Evolutionary conservation across 2,797 vertebrate genomes (phyloP).

Genomic region (Eidolon dupreanum): DNA sequence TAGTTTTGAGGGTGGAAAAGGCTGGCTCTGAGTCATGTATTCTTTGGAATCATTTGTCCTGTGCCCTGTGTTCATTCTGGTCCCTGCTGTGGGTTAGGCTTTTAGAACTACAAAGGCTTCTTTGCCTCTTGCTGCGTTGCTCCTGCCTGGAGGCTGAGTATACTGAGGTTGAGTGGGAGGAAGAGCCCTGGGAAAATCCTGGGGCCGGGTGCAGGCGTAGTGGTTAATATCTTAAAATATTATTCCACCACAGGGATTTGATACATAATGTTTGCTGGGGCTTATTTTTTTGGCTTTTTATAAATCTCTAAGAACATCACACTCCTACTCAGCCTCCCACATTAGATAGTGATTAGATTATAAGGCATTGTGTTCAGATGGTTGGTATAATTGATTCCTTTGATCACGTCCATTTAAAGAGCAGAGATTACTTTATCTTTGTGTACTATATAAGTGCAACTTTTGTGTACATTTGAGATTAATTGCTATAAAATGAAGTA

Average conservation of each 20-base stretch:
- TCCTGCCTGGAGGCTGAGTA: background rate
- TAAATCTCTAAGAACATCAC: constrained; percentile 7
- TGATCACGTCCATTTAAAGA: constrained; percentile 1
- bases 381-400: background rate
- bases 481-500: background rate
- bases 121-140: background rate
- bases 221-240: constrained; percentile 45
- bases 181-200: background rate
- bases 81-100: background rate
- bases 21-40: background rate
- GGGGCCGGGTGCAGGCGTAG: background rate
- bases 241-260: background rate
- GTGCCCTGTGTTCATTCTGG: background rate
- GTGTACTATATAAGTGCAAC: background rate
- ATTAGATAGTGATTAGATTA: background rate
- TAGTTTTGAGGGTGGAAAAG: background rate
- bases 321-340: background rate
- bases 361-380: background rate
- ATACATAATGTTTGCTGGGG: background rate
- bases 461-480: background rate
- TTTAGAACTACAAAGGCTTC: background rate
- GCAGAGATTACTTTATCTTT: background rate
- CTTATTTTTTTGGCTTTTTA: background rate
- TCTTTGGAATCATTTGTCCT: constrained; percentile 18
- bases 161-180: background rate